Evolutionary conservation across 2,113 vertebrate genomes (phyloP).

Genomic region (Nesospiza acunhae): DNA sequence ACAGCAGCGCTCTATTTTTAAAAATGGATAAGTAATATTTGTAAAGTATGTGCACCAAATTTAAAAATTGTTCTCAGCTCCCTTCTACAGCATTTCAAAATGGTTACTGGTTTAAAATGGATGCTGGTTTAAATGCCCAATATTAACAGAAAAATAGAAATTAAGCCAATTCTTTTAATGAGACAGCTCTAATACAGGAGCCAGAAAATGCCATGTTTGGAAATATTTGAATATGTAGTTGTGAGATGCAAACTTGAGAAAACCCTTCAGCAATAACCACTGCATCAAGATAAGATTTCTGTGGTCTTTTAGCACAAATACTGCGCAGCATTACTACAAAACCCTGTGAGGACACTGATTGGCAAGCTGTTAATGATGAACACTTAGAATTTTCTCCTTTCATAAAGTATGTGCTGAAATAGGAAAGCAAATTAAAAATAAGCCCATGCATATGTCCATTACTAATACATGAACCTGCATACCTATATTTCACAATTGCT

Average conservation of each 20-base stretch:
- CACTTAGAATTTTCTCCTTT: background rate
- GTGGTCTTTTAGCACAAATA: background rate
- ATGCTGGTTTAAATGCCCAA: background rate
- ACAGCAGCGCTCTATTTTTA: accelerated
- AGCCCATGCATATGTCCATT: background rate
- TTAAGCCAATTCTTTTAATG: background rate
- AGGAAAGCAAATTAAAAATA: slow-evolving; percentile 16
- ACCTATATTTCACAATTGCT: slow-evolving; percentile 49
- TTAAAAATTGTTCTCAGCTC: background rate
- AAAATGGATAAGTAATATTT: background rate
- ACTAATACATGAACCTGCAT: background rate
- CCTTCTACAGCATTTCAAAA: background rate
- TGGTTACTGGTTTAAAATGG: no score
- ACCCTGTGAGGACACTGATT: background rate
- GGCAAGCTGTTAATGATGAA: background rate
- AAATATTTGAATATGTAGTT: background rate
- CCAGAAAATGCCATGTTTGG: background rate
- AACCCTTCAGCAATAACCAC: background rate
- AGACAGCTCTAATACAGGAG: background rate
- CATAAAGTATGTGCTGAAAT: background rate
- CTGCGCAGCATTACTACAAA: background rate
- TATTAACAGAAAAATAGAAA: background rate
- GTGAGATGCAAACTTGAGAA: background rate
- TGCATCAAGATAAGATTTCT: background rate
- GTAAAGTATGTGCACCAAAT: background rate